Percentiles rank a stretch among this genome's conserved stretches.
Conservation (phyloP, 2,113 vertebrate genomes). For the Alexandromys fortis region DNA sequence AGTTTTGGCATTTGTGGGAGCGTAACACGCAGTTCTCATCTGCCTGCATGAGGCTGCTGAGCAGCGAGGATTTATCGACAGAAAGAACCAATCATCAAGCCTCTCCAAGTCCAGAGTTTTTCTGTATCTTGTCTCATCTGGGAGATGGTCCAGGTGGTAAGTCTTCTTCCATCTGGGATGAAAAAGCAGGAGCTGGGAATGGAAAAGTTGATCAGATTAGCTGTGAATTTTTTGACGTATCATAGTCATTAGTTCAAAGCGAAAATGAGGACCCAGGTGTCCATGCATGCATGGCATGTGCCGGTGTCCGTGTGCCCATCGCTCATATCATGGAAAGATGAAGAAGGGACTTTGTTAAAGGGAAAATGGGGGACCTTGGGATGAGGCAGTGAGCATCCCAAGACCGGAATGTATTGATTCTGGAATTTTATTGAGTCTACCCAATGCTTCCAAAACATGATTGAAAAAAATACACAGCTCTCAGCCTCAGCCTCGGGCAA, state of each 20-base stretch:
- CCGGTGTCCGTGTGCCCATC: no score
- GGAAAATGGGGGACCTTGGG: conserved; percentile 58
- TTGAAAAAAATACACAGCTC: conserved; percentile 72
- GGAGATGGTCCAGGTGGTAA: conserved; percentile 53
- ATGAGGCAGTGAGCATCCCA: conserved; percentile 63
- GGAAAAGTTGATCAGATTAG: conserved; percentile 73
- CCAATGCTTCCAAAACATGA: conserved; percentile 77
- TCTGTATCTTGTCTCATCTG: conserved; percentile 54
- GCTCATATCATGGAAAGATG: fast-evolving
- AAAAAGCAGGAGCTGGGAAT: conserved; percentile 70
- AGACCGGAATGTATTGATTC: conserved; percentile 66
- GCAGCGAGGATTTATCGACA: conserved; percentile 36
- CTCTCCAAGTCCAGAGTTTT: neutral
- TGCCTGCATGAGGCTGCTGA: neutral
- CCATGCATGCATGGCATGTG: neutral
- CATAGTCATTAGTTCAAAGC: neutral
- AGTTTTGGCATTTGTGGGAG: conserved; percentile 16
- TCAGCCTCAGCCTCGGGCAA: conserved; percentile 28
- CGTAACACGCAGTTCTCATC: conserved; percentile 31
- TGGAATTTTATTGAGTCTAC: conserved; percentile 74
- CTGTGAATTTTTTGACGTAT: conserved; percentile 66
- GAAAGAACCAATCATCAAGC: neutral
- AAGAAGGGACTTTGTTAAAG: neutral
- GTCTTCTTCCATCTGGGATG: conserved; percentile 52
- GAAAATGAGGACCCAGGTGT: neutral